These are phyloP conservation scores for Semibalanus balanoides DNA, from an alignment of 1,140 invertebrate genomes.

Conservation along the genomic window DNA sequence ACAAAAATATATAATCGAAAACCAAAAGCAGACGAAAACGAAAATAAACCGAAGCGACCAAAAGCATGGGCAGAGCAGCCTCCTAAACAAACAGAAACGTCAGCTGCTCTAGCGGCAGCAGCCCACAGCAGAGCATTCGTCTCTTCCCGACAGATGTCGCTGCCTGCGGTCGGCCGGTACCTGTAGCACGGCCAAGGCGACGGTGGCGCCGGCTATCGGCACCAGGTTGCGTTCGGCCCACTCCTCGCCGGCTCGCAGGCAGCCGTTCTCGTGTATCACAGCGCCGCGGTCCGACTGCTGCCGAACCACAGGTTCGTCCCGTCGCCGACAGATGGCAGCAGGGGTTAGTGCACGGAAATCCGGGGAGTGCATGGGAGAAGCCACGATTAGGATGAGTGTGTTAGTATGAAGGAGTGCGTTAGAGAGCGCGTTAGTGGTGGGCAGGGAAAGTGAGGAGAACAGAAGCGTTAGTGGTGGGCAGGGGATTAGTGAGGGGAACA, in stretches of 20 bases:
- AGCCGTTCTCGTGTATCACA: conserved; percentile 80
- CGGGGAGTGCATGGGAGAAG: too few species aligned
- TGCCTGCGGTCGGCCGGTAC: too few species aligned
- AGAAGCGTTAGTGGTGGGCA: not conserved
- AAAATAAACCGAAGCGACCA: too few species aligned
- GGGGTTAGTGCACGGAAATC: not conserved
- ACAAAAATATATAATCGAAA: too few species aligned
- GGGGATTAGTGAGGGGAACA: not conserved
- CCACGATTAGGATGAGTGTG: too few species aligned
- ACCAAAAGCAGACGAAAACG: too few species aligned
- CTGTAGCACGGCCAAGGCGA: conserved; percentile 69
- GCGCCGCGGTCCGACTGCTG: conserved; percentile 50
- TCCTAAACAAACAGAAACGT: too few species aligned
- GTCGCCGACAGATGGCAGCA: not conserved
- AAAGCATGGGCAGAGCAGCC: too few species aligned
- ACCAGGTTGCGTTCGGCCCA: conserved; percentile 86
- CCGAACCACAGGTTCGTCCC: not conserved
- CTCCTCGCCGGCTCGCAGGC: conserved; percentile 77
- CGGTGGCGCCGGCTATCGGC: conserved; percentile 63
- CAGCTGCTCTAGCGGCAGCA: too few species aligned
- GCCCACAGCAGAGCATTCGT: too few species aligned
- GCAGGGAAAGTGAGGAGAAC: not conserved
- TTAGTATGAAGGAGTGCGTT: too few species aligned
- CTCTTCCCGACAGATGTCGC: too few species aligned
- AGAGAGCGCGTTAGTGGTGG: not conserved